phyloP scores from a whole-genome alignment of 2,113 vertebrate species.

The Platysternon megacephalum region DNA sequence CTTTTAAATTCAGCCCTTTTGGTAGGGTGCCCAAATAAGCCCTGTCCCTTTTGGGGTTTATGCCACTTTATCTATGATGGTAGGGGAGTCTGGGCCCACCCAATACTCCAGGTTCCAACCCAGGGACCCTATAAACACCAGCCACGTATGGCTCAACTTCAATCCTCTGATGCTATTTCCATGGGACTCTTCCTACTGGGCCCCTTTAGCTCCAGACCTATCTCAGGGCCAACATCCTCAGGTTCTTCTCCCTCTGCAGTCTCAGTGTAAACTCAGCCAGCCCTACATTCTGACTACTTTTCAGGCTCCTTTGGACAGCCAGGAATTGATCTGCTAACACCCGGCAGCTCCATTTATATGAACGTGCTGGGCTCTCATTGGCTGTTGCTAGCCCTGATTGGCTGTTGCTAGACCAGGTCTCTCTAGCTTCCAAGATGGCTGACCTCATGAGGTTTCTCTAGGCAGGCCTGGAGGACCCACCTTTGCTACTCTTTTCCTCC shows the following conservation, averaged over 20 bases:
- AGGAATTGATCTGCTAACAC: neutral
- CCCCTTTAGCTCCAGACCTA: neutral
- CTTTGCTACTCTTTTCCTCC: neutral
- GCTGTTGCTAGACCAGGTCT: neutral
- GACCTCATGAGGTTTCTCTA: neutral
- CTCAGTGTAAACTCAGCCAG: neutral
- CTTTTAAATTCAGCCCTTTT: neutral
- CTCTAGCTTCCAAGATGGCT: neutral
- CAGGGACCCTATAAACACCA: neutral
- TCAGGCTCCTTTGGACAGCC: neutral
- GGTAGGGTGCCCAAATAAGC: neutral
- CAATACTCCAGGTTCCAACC: neutral
- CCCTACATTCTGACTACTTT: neutral
- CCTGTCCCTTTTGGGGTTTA: neutral
- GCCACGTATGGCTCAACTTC: neutral
- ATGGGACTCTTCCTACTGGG: neutral
- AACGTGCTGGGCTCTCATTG: neutral
- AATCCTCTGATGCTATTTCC: neutral
- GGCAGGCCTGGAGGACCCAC: neutral
- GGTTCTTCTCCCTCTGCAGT: neutral
- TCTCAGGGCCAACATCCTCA: neutral
- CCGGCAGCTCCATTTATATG: neutral
- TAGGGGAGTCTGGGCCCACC: neutral
- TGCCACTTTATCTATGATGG: neutral
- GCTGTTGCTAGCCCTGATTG: neutral